phyloP scores from a whole-genome alignment of 2,113 vertebrate genomes.

The Rhinolophus sinicus region DNA sequence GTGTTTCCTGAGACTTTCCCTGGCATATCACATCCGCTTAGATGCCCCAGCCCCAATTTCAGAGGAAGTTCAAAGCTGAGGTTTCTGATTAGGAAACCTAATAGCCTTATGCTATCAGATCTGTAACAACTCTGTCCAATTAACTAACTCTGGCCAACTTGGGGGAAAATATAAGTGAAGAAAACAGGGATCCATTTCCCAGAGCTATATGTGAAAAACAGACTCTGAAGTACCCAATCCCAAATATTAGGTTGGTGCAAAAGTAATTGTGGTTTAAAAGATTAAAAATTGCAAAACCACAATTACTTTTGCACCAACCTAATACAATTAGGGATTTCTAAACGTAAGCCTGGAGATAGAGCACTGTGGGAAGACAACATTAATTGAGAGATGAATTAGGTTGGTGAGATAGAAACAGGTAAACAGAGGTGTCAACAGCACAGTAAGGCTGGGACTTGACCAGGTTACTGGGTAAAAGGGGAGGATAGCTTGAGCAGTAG shows the following conservation, averaged over 20 bases:
- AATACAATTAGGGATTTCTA: neutral
- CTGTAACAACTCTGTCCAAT: conserved; percentile 17
- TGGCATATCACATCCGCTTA: conserved; percentile 45
- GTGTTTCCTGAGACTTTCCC: conserved; percentile 69
- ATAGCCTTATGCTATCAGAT: neutral
- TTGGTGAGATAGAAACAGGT: neutral
- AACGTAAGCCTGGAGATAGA: neutral
- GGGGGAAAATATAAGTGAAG: conserved; percentile 6
- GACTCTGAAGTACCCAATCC: neutral
- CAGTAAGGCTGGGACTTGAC: neutral
- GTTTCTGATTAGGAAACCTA: conserved; percentile 29
- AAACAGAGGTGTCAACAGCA: neutral
- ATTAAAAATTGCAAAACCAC: too few relatives aligned
- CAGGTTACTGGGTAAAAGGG: neutral
- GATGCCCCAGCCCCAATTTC: conserved; percentile 70
- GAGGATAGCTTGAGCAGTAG: neutral
- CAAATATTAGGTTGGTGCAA: neutral
- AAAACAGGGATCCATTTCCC: neutral
- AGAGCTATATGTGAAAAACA: neutral
- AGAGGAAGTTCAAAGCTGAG: conserved; percentile 58
- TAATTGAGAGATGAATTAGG: neutral
- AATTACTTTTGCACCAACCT: too few relatives aligned
- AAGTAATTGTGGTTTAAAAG: too few relatives aligned
- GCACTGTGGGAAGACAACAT: neutral
- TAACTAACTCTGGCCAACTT: neutral